Percentiles rank a stretch among this genome's conserved stretches.
These are phyloP conservation scores for Rhagoletis pomonella DNA, from an alignment of 1,140 invertebrate species.

Conservation along the genomic window DNA sequence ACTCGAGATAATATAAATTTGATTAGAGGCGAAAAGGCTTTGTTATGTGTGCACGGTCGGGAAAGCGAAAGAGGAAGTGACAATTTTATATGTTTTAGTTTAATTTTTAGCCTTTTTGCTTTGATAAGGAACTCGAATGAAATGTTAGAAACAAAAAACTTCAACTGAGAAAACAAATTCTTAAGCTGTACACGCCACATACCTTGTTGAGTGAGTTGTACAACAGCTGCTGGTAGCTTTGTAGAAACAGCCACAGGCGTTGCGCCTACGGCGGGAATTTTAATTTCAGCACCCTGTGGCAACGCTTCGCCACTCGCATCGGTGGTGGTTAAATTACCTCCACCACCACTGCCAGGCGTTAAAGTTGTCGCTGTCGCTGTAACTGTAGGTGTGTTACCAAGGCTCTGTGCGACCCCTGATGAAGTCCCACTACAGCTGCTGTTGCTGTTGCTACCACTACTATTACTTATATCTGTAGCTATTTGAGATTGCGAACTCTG, in stretches of 20 bases:
- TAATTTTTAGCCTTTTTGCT: constrained; percentile 14
- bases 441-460: constrained; percentile 9
- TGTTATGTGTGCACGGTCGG: constrained; percentile 27
- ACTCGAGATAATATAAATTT: neutral
- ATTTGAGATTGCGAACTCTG: constrained; percentile 71
- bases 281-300: constrained; percentile 77
- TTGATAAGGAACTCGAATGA: constrained; percentile 9
- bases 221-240: constrained; percentile 78
- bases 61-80: constrained; percentile 39
- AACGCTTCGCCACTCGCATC: constrained; percentile 64
- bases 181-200: constrained; percentile 59
- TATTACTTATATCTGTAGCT: constrained; percentile 53
- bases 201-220: constrained; percentile 78
- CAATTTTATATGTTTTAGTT: constrained; percentile 25
- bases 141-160: constrained; percentile 42
- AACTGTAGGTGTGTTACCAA: constrained; percentile 42
- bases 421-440: constrained; percentile 30
- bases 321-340: constrained; percentile 56
- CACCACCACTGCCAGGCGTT: constrained; percentile 21
- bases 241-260: constrained; percentile 80
- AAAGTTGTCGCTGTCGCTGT: constrained; percentile 56
- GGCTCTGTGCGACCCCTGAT: neutral
- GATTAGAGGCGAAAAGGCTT: neutral
- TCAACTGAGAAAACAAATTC: constrained; percentile 16
- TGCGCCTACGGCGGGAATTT: constrained; percentile 78